A percentile compares a stretch with the other conserved stretches of the same genome.
Conservation (phyloP, 2,888 invertebrate genomes). For the Diadegma fenestrale region DNA sequence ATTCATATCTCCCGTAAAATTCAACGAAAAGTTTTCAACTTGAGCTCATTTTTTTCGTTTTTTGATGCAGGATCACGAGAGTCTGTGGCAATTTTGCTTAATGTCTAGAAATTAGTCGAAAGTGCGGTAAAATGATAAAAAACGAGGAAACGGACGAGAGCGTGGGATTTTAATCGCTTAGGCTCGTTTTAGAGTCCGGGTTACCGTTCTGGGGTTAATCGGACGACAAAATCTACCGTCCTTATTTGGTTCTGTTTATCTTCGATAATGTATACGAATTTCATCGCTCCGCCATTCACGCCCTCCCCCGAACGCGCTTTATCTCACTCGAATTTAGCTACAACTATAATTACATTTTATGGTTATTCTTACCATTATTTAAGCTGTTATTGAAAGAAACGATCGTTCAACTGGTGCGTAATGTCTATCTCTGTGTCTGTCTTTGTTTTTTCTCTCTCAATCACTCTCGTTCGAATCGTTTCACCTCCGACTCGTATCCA, state of each 20-base stretch:
- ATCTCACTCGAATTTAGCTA: neutral
- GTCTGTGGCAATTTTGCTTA: too few species aligned
- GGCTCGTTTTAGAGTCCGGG: too few species aligned
- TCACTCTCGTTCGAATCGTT: conserved; percentile 83
- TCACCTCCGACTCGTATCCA: conserved; percentile 85
- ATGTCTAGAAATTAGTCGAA: too few species aligned
- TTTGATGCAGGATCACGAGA: too few species aligned
- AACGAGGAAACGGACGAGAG: too few species aligned
- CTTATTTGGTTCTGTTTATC: conserved; percentile 1
- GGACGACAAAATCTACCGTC: conserved; percentile 31
- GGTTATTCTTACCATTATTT: conserved; percentile 54
- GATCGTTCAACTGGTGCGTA: conserved; percentile 75
- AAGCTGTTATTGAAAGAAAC: conserved; percentile 46
- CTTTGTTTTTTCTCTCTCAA: conserved; percentile 83
- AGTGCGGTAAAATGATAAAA: too few species aligned
- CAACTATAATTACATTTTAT: conserved; percentile 25
- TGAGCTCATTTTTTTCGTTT: too few species aligned
- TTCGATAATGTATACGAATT: conserved; percentile 15
- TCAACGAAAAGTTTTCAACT: too few species aligned
- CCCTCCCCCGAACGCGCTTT: conserved; percentile 35
- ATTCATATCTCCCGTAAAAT: too few species aligned
- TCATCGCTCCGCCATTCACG: conserved; percentile 28
- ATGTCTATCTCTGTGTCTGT: conserved; percentile 84
- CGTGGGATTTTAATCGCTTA: too few species aligned
- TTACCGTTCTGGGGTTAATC: too few species aligned